phyloP scores from a whole-genome alignment of 2,797 vertebrate species.

The Catamblyrhynchus diadema region DNA sequence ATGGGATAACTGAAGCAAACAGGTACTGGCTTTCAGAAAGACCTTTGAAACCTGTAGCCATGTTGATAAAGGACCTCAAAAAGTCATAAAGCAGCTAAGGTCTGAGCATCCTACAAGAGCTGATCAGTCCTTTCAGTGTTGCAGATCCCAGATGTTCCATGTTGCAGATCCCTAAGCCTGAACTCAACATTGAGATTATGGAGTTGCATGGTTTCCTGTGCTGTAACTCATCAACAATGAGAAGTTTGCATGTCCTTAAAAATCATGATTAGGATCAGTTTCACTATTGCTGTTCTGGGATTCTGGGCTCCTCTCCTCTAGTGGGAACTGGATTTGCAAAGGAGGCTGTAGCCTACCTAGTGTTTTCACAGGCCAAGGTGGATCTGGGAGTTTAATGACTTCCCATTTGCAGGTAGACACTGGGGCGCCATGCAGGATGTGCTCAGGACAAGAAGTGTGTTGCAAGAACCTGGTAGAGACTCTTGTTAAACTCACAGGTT shows the following conservation, averaged over 20 bases:
- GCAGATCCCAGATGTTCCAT: background rate
- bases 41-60: background rate
- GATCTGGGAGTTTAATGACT: background rate
- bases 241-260: background rate
- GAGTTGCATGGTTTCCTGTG: fast-evolving
- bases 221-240: background rate
- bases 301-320: background rate
- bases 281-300: background rate
- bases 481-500: background rate
- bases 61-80: background rate
- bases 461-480: background rate
- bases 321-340: background rate
- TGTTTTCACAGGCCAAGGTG: background rate
- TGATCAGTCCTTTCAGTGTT: background rate
- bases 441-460: background rate
- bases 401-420: background rate
- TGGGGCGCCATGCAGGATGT: fast-evolving
- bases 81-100: background rate
- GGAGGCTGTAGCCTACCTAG: background rate
- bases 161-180: background rate
- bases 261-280: background rate
- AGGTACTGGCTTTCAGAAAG: background rate
- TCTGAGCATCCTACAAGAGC: background rate
- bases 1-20: background rate
- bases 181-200: background rate